Evolutionary conservation across 2,888 invertebrate genomes (phyloP), one percentile per base, ranked within the genome.

Genomic region (Chloromyia formosa): DNA sequence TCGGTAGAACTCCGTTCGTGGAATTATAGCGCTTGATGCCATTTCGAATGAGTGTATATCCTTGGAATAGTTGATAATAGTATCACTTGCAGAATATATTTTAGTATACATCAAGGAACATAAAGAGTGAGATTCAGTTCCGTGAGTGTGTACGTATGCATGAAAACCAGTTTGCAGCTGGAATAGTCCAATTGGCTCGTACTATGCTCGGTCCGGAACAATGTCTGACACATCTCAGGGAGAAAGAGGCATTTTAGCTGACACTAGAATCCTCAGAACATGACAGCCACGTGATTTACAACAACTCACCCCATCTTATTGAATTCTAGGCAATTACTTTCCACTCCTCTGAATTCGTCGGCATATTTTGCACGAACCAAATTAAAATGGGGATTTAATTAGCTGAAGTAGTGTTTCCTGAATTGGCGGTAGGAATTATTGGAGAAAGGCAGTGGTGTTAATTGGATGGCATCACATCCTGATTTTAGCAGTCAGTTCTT

Each of bases 241-340:
- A 66, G 49, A 23, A 35, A 62, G 68, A 75, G 75, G 75, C 75
- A 75, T 75, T 74, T 71, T 23, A 53, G 66, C 75, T 75, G 75
- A 77, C 77, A 75, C 74, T 73, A 75, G 75, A 75, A 77, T 77
- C 75, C 75, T 77, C 61, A 73, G 74, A 75, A 77, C 77, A 77
- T 75, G 77, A 77, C 77, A 75, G 73, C 42, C 64, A 74, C 69
- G 74, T 77, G 74, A 77, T 77, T 77, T 77, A 77, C 75, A 75
- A 73, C 77, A 74, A 73, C 74, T 75, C 69, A 23, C 64, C 64
- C 56, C 53, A 73, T 73, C 69, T 68, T 75, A 69, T 73, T 68
- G 72, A 40, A 73, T 64, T 76, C 23, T 53, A 35, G 20, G 45
- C 61, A 73, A 73, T 73, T 73, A 56, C 69, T 27, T 69, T 69